phyloP scores from a whole-genome alignment of 2,888 invertebrate genomes.

The Tetragonula carbonaria region DNA sequence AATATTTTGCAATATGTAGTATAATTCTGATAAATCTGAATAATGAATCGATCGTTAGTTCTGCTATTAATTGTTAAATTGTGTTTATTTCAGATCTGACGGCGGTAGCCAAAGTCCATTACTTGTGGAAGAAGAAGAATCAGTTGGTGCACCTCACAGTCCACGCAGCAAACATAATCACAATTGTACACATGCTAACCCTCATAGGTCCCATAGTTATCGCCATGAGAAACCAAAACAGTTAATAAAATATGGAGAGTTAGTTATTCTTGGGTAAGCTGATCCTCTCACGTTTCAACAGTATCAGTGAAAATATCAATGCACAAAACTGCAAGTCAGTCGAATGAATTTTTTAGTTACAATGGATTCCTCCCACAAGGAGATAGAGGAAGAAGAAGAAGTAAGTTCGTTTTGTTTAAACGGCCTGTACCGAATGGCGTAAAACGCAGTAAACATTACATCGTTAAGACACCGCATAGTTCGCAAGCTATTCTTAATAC shows the following conservation, averaged over 20 bases:
- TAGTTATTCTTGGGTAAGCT: conserved; percentile 95
- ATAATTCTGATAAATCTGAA: no score
- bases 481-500: conserved; percentile 97
- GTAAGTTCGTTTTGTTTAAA: conserved; percentile 96
- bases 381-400: conserved; percentile 95
- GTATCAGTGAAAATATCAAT: not conserved
- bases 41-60: not conserved
- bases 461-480: conserved; percentile 97
- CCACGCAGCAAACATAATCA: conserved; percentile 81
- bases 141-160: conserved; percentile 82
- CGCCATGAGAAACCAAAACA: conserved; percentile 92
- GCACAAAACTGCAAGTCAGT: not conserved
- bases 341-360: conserved; percentile 87
- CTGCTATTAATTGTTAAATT: conserved; percentile 9
- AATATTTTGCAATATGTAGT: not conserved
- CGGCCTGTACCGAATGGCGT: conserved; percentile 95
- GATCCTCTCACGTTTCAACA: not conserved
- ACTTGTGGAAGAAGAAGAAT: conserved; percentile 82
- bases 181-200: conserved; percentile 78
- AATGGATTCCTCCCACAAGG: conserved; percentile 97
- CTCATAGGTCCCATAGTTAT: conserved; percentile 84
- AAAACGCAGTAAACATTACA: conserved; percentile 96
- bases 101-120: conserved; percentile 83
- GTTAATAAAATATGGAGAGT: conserved; percentile 94
- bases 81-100: conserved; percentile 78